phyloP scores from a whole-genome alignment of 2,888 invertebrate genomes.

The Crossocerus cetratus region DNA sequence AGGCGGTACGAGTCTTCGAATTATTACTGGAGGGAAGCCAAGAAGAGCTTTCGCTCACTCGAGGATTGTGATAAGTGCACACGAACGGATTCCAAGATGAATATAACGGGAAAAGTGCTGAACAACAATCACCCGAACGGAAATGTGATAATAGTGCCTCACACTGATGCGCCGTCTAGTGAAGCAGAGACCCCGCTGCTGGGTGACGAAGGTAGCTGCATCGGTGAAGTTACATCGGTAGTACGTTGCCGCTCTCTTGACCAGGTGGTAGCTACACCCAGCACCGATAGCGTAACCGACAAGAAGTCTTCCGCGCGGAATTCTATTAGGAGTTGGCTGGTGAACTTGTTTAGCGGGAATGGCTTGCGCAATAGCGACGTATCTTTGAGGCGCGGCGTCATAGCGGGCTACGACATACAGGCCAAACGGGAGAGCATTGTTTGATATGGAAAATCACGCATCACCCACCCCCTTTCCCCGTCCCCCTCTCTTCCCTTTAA shows the following conservation, averaged over 20 bases:
- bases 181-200: slow-evolving; percentile 78
- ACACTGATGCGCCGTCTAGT: slow-evolving; percentile 58
- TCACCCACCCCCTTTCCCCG: slow-evolving; percentile 4
- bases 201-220: slow-evolving; percentile 72
- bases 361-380: slow-evolving; percentile 83
- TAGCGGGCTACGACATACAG: slow-evolving; percentile 79
- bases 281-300: slow-evolving; percentile 75
- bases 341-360: slow-evolving; percentile 86
- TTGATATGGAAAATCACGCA: slow-evolving; percentile 63
- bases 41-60: slow-evolving; percentile 76
- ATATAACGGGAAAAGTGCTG: slow-evolving; percentile 77
- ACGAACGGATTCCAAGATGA: slow-evolving; percentile 75
- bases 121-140: slow-evolving; percentile 80
- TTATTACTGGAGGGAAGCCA: slow-evolving; percentile 66
- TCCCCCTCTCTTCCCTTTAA: too few species aligned
- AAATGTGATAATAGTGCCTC: slow-evolving; percentile 75
- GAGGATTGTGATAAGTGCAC: slow-evolving; percentile 78
- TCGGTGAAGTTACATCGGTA: slow-evolving; percentile 62
- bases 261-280: slow-evolving; percentile 79
- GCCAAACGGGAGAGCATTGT: slow-evolving; percentile 81
- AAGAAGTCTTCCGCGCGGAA: slow-evolving; percentile 82
- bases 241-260: slow-evolving; percentile 91
- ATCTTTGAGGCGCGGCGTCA: slow-evolving; percentile 79
- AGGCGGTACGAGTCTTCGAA: slow-evolving; percentile 68
- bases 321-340: slow-evolving; percentile 86